Conservation (phyloP, 92 coral and sea anemone species). For the Virgularia gustaviana region DNA sequence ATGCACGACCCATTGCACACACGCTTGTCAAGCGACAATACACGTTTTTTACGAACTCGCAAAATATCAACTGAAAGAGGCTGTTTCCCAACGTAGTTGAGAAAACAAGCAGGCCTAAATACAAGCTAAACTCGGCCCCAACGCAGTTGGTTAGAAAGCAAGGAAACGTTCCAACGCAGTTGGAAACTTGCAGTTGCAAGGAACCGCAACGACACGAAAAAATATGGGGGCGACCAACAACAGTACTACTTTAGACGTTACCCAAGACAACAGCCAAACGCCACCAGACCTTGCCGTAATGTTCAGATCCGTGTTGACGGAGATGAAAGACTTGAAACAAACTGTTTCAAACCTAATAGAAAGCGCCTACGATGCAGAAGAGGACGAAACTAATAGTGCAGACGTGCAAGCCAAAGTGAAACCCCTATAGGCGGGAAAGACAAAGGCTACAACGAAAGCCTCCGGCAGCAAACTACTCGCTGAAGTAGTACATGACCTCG, state of each 20-base stretch:
- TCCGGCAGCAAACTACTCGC: conserved; percentile 34
- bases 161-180: conserved; percentile 45
- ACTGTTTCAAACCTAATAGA: too few relatives aligned
- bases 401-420: neutral
- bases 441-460: conserved; percentile 10
- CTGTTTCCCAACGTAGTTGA: neutral
- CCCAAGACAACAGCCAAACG: neutral
- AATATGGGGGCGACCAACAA: conserved; percentile 20
- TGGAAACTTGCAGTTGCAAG: conserved; percentile 6
- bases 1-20: conserved; percentile 48
- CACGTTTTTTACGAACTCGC: neutral
- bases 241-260: too few relatives aligned
- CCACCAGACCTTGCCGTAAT: conserved; percentile 12
- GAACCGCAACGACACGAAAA: conserved; percentile 1
- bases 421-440: conserved; percentile 5
- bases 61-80: too few relatives aligned
- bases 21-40: neutral
- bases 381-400: conserved; percentile 9
- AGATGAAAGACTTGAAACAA: too few relatives aligned
- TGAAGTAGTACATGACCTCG: conserved; percentile 50
- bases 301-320: conserved; percentile 32
- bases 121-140: conserved; percentile 21
- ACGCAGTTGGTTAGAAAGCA: conserved; percentile 46
- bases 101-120: neutral
- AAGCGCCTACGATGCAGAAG: conserved; percentile 1